These are phyloP conservation scores for Cetonia aurata DNA, from an alignment of 2,888 invertebrate species.

Conservation along the genomic window DNA sequence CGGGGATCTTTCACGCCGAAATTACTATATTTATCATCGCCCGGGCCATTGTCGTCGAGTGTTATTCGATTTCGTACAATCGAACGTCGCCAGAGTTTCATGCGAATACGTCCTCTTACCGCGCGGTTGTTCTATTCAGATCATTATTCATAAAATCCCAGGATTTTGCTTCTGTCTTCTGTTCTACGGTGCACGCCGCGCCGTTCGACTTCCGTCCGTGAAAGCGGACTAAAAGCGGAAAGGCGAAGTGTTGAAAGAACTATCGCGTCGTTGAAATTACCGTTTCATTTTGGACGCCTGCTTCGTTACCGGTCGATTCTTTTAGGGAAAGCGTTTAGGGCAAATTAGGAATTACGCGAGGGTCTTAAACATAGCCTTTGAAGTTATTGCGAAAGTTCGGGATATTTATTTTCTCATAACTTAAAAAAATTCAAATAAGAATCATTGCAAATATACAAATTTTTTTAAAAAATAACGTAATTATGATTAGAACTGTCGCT, in stretches of 20 bases:
- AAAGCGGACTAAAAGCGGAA: slow-evolving; percentile 18
- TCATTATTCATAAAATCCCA: slow-evolving; percentile 35
- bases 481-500: no score
- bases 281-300: no score
- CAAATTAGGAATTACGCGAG: no score
- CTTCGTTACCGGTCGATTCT: no score
- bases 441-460: not conserved
- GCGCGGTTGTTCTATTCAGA: slow-evolving; percentile 14
- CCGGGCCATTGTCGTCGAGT: slow-evolving; percentile 33
- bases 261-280: not conserved
- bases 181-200: not conserved
- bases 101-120: slow-evolving; percentile 23
- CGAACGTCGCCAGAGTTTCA: slow-evolving; percentile 33
- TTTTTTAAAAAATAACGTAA: no score
- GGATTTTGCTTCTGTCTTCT: slow-evolving; percentile 11
- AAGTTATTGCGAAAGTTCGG: not conserved
- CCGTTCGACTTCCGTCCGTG: slow-evolving; percentile 7
- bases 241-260: slow-evolving; percentile 6
- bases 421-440: not conserved
- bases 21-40: slow-evolving; percentile 51
- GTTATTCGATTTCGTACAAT: slow-evolving; percentile 36
- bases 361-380: no score
- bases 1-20: slow-evolving; percentile 51
- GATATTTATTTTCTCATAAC: not conserved
- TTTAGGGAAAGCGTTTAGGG: no score